Evolutionary conservation across 2,113 vertebrate species (phyloP).

Genomic region (Hypanus sabinus): DNA sequence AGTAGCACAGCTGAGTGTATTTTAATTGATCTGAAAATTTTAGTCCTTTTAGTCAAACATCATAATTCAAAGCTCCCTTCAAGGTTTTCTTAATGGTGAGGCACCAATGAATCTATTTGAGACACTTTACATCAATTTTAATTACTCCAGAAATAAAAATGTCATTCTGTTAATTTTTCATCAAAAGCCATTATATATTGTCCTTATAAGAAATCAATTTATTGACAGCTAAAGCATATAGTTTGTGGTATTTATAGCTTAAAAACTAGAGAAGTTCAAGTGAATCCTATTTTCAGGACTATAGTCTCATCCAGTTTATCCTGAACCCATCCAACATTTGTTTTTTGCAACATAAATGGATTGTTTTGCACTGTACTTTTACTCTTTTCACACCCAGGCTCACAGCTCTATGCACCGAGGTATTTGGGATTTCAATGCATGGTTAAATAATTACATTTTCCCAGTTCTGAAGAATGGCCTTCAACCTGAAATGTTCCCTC

Average conservation of each 20-base stretch:
- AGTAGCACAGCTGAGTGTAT: not conserved
- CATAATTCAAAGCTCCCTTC: constrained; percentile 20
- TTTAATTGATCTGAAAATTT: constrained; percentile 29
- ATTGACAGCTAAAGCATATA: not conserved
- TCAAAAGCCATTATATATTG: not conserved
- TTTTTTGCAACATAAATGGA: not conserved
- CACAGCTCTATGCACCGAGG: not conserved
- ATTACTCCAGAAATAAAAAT: not conserved
- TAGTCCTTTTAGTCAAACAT: constrained; percentile 26
- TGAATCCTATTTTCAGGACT: not conserved
- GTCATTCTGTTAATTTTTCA: not conserved
- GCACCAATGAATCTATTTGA: constrained; percentile 10
- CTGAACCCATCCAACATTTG: not conserved
- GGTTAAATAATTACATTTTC: too few species aligned
- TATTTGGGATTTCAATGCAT: not conserved
- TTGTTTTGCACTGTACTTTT: not conserved
- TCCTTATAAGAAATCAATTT: constrained; percentile 4
- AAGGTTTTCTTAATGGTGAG: not conserved
- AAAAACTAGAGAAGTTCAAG: not conserved
- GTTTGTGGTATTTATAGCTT: not conserved
- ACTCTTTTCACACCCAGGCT: not conserved
- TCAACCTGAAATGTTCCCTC: too few species aligned
- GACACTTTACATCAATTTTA: not conserved
- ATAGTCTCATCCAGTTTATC: not conserved
- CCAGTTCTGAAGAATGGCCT: too few species aligned